phyloP scores from a whole-genome alignment of 2,113 vertebrate genomes.

The Rissa tridactyla region DNA sequence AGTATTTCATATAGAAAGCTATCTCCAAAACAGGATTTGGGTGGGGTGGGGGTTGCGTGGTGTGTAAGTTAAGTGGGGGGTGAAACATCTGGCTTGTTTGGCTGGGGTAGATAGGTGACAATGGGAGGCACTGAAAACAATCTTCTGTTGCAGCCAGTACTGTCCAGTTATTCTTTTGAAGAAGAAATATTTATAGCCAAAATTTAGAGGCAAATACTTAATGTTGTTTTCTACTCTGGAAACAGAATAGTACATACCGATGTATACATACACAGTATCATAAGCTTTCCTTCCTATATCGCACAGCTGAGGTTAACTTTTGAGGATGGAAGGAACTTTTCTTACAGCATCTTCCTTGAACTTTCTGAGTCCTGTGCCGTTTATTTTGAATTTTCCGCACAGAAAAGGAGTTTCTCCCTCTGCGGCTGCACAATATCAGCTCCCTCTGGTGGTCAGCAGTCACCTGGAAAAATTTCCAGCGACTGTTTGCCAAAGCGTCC shows the following conservation, averaged over 20 bases:
- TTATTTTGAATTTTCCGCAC: rapidly evolving
- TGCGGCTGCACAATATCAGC: neutral
- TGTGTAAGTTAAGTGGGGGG: neutral
- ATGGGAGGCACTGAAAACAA: neutral
- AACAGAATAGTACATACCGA: neutral
- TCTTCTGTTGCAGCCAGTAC: neutral
- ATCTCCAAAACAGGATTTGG: neutral
- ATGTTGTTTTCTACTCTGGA: neutral
- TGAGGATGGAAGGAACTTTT: neutral
- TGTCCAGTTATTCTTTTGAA: neutral
- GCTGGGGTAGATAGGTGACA: neutral
- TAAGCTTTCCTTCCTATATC: neutral
- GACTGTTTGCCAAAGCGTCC: rapidly evolving
- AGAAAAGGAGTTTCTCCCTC: neutral
- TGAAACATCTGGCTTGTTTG: neutral
- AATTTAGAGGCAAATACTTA: neutral
- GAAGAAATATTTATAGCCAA: neutral
- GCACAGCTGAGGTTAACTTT: neutral
- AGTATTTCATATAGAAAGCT: neutral
- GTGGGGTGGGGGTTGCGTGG: too few species aligned
- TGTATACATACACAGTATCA: neutral
- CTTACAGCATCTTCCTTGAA: neutral
- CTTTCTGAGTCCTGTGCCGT: neutral
- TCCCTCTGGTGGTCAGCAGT: constrained; percentile 24
- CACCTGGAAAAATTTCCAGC: neutral